Percentiles rank a stretch among this genome's conserved stretches.
These are phyloP conservation scores for Mirounga angustirostris DNA, from an alignment of 2,113 vertebrate genomes.

Conservation along the genomic window DNA sequence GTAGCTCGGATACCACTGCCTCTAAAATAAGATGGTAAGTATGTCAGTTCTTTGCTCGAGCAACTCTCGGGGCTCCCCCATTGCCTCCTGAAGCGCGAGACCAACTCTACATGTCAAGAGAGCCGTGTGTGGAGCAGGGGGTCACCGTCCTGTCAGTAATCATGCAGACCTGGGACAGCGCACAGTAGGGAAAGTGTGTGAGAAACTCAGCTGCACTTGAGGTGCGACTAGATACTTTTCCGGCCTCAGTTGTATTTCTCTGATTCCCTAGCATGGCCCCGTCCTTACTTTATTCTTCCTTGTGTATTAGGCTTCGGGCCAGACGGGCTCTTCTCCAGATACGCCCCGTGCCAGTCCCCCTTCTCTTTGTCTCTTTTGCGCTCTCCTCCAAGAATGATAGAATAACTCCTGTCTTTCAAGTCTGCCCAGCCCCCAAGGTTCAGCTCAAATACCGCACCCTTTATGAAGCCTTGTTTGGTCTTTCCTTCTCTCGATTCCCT, in stretches of 20 bases:
- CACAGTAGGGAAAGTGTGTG: neutral
- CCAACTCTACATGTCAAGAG: neutral
- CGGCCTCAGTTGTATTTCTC: neutral
- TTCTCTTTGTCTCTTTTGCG: neutral
- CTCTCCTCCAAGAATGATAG: neutral
- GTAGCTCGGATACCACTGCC: neutral
- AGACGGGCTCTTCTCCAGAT: neutral
- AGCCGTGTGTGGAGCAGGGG: neutral
- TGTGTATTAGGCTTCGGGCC: neutral
- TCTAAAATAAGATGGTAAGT: neutral
- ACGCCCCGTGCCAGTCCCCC: fast-evolving
- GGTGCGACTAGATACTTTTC: neutral
- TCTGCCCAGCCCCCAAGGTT: neutral
- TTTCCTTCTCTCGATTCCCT: neutral
- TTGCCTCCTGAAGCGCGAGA: neutral
- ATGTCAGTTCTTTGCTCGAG: neutral
- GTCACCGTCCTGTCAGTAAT: neutral
- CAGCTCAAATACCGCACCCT: neutral
- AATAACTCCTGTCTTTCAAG: neutral
- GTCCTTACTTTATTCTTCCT: neutral
- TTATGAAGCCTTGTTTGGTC: neutral
- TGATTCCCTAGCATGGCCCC: neutral
- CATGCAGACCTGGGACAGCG: neutral
- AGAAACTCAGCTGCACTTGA: neutral
- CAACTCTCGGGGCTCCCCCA: neutral